phyloP scores from a whole-genome alignment of 2,888 invertebrate species.

The Eristalinus sepulchralis region DNA sequence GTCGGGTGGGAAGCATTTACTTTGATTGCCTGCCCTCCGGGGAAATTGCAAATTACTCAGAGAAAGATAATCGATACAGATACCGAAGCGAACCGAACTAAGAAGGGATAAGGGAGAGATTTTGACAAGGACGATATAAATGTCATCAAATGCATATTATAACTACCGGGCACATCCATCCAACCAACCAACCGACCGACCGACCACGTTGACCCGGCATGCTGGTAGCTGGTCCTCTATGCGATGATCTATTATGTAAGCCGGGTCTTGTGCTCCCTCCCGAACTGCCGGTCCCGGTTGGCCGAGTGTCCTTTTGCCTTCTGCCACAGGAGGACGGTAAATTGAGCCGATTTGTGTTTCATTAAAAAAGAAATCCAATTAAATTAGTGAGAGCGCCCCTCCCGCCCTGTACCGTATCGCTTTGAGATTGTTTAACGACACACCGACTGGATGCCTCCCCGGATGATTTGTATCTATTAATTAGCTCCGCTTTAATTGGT shows the following conservation, averaged over 20 bases:
- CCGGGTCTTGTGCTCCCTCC: constrained; percentile 1
- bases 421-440: neutral
- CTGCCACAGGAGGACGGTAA: neutral
- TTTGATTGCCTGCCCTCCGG: constrained; percentile 48
- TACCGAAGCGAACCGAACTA: neutral
- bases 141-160: constrained; percentile 54
- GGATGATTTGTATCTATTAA: neutral
- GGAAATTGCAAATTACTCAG: constrained; percentile 59
- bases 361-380: neutral
- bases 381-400: neutral
- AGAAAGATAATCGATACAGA: constrained; percentile 31
- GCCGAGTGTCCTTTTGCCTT: neutral
- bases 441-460: neutral
- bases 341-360: neutral
- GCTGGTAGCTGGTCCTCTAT: neutral
- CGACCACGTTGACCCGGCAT: neutral
- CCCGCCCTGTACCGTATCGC: neutral
- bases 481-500: neutral
- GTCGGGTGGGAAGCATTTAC: constrained; percentile 25
- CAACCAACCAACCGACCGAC: no score
- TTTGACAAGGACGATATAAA: constrained; percentile 28
- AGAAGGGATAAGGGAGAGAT: constrained; percentile 6
- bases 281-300: neutral
- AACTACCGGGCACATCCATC: constrained; percentile 27
- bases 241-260: constrained; percentile 45